phyloP scores from a whole-genome alignment of 2,888 invertebrate genomes.

The Ypsolopha scabrella region DNA sequence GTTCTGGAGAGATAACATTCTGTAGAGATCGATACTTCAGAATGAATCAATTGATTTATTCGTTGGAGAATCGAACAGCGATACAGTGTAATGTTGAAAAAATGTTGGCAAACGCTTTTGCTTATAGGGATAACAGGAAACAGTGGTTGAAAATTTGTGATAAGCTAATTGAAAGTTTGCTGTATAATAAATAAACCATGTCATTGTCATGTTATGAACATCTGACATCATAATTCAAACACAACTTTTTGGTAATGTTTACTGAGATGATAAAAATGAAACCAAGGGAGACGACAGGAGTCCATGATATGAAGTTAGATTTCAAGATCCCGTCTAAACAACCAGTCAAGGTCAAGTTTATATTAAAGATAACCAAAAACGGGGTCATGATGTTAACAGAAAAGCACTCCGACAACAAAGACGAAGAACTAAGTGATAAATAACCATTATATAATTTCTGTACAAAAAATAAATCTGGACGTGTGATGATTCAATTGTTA shows the following conservation, averaged over 20 bases:
- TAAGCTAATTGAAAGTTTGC: conserved; percentile 11
- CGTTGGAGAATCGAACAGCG: background rate
- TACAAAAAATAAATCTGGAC: too few species aligned
- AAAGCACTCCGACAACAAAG: too few species aligned
- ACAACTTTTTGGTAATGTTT: background rate
- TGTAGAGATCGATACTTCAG: background rate
- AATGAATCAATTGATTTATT: background rate
- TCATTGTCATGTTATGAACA: background rate
- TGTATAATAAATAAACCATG: background rate
- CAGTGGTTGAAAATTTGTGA: conserved; percentile 16
- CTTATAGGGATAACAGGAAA: conserved; percentile 26
- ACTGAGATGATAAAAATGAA: background rate
- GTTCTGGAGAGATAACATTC: background rate
- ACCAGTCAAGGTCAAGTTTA: too few species aligned
- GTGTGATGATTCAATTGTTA: too few species aligned
- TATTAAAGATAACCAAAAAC: too few species aligned
- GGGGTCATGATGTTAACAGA: too few species aligned
- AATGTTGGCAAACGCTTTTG: conserved; percentile 19
- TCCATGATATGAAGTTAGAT: too few species aligned
- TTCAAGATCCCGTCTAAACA: too few species aligned
- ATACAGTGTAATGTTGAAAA: conserved; percentile 3
- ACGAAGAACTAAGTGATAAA: too few species aligned
- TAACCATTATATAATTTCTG: too few species aligned
- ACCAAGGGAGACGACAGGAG: background rate
- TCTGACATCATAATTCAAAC: background rate